phyloP scores from a whole-genome alignment of 2,797 vertebrate species.

The Cephalopachus bancanus region DNA sequence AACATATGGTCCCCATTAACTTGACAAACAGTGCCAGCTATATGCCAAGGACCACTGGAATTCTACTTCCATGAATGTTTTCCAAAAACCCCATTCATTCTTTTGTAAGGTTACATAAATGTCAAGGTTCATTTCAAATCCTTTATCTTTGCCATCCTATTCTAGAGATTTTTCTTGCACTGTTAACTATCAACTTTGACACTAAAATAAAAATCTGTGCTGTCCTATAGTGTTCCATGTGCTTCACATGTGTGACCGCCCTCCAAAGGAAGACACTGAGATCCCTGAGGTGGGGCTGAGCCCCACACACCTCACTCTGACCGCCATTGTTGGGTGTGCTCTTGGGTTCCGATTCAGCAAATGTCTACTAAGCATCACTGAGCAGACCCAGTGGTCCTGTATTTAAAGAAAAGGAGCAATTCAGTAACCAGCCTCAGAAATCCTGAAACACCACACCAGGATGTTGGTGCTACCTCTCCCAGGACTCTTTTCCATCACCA shows the following conservation, averaged over 20 bases:
- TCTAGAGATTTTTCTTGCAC: not conserved
- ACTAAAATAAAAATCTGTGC: not conserved
- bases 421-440: not conserved
- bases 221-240: fast-evolving
- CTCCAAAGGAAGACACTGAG: not conserved
- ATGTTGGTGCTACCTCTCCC: not conserved
- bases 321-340: not conserved
- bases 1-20: fast-evolving
- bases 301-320: not conserved
- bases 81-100: not conserved
- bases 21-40: not conserved
- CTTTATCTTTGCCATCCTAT: too few relatives aligned
- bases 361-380: fast-evolving
- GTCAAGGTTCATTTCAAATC: not conserved
- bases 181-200: too few relatives aligned
- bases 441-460: too few relatives aligned
- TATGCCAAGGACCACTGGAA: not conserved
- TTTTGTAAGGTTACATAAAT: not conserved
- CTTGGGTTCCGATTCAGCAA: not conserved
- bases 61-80: too few relatives aligned
- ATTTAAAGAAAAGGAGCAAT: not conserved
- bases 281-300: too few relatives aligned
- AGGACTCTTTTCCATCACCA: not conserved
- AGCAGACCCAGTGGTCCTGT: not conserved
- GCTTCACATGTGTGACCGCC: fast-evolving